Evolutionary conservation across 2,797 vertebrate genomes (phyloP), one percentile per base, ranked within the genome.

Genomic region (Monodelphis domestica): DNA sequence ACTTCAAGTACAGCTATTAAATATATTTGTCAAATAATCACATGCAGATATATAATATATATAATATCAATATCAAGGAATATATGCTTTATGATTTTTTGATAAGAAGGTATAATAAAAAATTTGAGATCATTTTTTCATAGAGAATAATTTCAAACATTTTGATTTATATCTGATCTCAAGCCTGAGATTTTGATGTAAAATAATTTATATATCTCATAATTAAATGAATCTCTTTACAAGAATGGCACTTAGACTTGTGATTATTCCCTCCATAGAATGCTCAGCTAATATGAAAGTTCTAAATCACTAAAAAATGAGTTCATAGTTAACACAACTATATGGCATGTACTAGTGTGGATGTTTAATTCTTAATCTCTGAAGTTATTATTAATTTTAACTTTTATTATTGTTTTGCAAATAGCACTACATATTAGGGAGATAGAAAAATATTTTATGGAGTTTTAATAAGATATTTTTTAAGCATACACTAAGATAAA

Each of bases 371-470:
- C 87, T 92, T 17, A 78, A 24, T 4, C 2, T 53, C 88, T 55
- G 30, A 52, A 15, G 6, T 54, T 93, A 55, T 87, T 53, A n/a
- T n/a, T n/a, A n/a, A n/a, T n/a, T n/a, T n/a, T n/a, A n/a, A n/a
- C n/a, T n/a, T n/a, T n/a, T n/a, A n/a, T 28, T 90, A 90, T 94
- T 4, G 54, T 89, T 91, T 94, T 4, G 53, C 54, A 90, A 45
- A 89, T 88, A 53, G 52, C 1, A 87, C 2, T 56, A 17, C 28
- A 78, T 33, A 30, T 89, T 5, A 93, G 95, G 11, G 5, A n/a
- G 26, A 92, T 1, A 93, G 15, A 50, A 94, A 5, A 88, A 94
- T 15, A 38, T 78, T 78, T 45, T 78, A 45, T 12, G 52, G 29
- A 55, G 1, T 56, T 88, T 92, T 12, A n/a, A 88, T 50, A 87